phyloP scores from a whole-genome alignment of 2,113 vertebrate species.

The Phaethornis superciliosus region DNA sequence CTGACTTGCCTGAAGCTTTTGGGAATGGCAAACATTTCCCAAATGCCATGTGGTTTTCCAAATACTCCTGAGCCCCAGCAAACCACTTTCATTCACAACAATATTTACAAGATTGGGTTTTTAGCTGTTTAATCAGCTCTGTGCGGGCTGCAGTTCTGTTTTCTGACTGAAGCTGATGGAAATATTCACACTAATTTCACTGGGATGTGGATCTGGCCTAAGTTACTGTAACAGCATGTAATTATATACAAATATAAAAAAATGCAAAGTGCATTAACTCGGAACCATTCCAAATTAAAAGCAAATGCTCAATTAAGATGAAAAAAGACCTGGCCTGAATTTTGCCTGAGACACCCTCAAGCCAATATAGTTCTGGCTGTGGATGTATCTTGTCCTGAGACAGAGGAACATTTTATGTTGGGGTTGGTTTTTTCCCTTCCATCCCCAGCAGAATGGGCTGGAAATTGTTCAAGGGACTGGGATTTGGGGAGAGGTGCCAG shows the following conservation, averaged over 20 bases:
- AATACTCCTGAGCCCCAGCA: neutral
- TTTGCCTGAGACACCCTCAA: neutral
- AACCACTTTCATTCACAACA: slow-evolving; percentile 31
- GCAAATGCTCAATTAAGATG: slow-evolving; percentile 40
- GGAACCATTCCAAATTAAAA: slow-evolving; percentile 35
- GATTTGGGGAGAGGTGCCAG: neutral
- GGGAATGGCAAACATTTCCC: slow-evolving; percentile 1
- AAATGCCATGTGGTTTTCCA: slow-evolving; percentile 1
- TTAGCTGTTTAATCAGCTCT: slow-evolving; percentile 8
- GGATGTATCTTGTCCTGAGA: neutral
- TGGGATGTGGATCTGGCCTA: neutral
- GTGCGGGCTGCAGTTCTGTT: neutral
- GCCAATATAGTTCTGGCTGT: neutral
- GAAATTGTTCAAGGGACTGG: neutral
- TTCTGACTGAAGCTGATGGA: neutral
- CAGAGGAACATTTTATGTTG: neutral
- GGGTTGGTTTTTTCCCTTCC: neutral
- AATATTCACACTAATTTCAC: neutral
- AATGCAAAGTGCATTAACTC: neutral
- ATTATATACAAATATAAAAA: slow-evolving; percentile 6
- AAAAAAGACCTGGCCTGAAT: slow-evolving; percentile 25
- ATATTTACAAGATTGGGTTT: neutral
- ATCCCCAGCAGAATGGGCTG: neutral
- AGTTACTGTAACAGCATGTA: neutral
- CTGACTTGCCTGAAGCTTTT: neutral